phyloP scores from a whole-genome alignment of 2,888 invertebrate genomes.

The Orchesellides sinensis region DNA sequence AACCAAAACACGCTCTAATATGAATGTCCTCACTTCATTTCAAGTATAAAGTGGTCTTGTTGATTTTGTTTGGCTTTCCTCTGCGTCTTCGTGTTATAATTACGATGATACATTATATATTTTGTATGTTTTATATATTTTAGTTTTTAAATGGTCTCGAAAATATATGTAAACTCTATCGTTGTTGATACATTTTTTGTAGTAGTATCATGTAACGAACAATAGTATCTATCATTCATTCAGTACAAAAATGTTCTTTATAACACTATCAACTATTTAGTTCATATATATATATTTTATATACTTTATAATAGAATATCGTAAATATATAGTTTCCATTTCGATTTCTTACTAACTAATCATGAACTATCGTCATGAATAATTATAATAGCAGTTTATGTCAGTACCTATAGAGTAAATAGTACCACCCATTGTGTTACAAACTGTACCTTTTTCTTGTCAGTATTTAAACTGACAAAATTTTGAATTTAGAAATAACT shows the following conservation, averaged over 20 bases:
- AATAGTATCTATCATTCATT: slow-evolving; percentile 44
- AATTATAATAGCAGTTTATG: slow-evolving; percentile 3
- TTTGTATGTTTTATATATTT: slow-evolving; percentile 8
- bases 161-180: slow-evolving; percentile 58
- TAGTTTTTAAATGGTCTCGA: slow-evolving; percentile 51
- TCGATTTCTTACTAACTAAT: slow-evolving; percentile 50
- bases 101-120: slow-evolving; percentile 9
- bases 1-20: neutral
- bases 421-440: too few species aligned
- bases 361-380: slow-evolving; percentile 1
- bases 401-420: too few species aligned
- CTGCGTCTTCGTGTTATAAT: slow-evolving; percentile 23
- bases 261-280: slow-evolving; percentile 33
- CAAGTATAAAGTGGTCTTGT: slow-evolving; percentile 22
- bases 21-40: slow-evolving; percentile 25
- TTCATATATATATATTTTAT: slow-evolving; percentile 41
- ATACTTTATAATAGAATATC: slow-evolving; percentile 26
- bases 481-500: too few species aligned
- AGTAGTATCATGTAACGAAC: slow-evolving; percentile 27
- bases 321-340: slow-evolving; percentile 55
- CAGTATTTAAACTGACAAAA: too few species aligned
- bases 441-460: too few species aligned
- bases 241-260: slow-evolving; percentile 67
- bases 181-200: slow-evolving; percentile 51
- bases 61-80: slow-evolving; percentile 55